Base-by-base conservation (phyloP, 1,140 invertebrate genomes). In the Anastrepha ludens region DNA sequence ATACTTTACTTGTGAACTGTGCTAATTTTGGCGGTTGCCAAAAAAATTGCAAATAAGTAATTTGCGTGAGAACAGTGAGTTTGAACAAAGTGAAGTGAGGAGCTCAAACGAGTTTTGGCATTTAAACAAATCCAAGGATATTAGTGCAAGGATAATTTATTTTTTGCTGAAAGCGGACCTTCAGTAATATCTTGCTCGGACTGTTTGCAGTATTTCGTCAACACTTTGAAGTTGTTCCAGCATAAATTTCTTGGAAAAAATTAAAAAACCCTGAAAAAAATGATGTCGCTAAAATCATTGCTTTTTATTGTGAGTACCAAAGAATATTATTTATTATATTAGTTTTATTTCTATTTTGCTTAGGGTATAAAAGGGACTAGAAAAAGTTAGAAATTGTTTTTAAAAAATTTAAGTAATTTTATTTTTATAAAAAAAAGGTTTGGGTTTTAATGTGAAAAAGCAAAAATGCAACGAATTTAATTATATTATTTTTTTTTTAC, bases 211-310 rank as follows among this genome's bases (percentile, higher is more conserved):
- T 9, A 47, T 81, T 55, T 29, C 4, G 6, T 20, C 0, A 17
- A 2, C 2, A 2, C 4, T 55, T 55, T 6, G 11, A 55, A 55
- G 50, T 55, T 55, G 50, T 2, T 55, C 50, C 6, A 55, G 50
- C 50, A 55, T 55, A 55, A 55, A 55, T 11, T 55, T 55, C 8
- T 15, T n/a, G 50, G 8, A 0, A 55, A 55, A 50, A 55, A 55
- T 55, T 55, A 8, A 55, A 55, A 29, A 29, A 55, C 0, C 50
- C 85, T 50, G 58, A 39, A 88, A 39, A 88, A 89, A 87, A 92
- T 92, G 91, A 90, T 91, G 89, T 92, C 90, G 88, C 89, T 90
- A 62, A 92, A 91, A 90, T 89, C 90, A 59, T 89, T 91, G 89
- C 86, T 89, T 87, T 85, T 91, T 89, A 90, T 92, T 89, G 91